Base-by-base conservation (phyloP, 2,888 invertebrate genomes). In the Philereme transversata region DNA sequence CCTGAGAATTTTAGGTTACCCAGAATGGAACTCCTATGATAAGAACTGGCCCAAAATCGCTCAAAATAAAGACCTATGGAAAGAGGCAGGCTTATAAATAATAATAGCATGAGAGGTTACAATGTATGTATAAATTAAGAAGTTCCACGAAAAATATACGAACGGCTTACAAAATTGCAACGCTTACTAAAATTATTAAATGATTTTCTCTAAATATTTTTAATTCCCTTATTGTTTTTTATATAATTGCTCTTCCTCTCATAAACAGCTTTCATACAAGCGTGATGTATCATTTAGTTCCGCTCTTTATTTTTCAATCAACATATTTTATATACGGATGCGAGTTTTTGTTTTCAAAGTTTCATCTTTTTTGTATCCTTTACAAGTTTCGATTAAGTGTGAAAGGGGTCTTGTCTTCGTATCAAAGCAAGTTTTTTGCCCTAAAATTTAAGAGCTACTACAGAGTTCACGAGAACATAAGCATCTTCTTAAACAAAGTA, bases 281-380 rank as follows among this genome's bases (percentile, higher is more conserved):
- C 75, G 77, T 80, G 75, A 77, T 78, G 73, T 74, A 77, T 77
- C 70, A 74, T 76, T 90, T 90, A 81, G 88, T 76, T 66, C 84
- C 85, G 88, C 78, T 82, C 84, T 86, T 90, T 91, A 91, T 90
- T 90, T 90, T 92, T 78, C 89, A 89, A 92, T 92, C 89, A 87
- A 90, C 87, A 88, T 86, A 84, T 83, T 86, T 82, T 81, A 76
- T 81, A 78, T 82, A 64, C 86, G 87, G 89, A 88, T 88, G 78
- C 80, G 69, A 73, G 71, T 71, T 70, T 70, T 68, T 68, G 81
- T 83, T 79, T 74, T 62, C 61, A 69, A 70, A 74, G 74, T 79
- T 77, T 73, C 70, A 52, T 58, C 46, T 85, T 86, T 85, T 78
- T 77, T 40, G 71, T 74, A 66, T 68, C 71, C 80, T 76, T 82